Evolutionary conservation across 2,113 vertebrate species (phyloP), one percentile per base, ranked within the genome.

Genomic region (Calcarius ornatus): DNA sequence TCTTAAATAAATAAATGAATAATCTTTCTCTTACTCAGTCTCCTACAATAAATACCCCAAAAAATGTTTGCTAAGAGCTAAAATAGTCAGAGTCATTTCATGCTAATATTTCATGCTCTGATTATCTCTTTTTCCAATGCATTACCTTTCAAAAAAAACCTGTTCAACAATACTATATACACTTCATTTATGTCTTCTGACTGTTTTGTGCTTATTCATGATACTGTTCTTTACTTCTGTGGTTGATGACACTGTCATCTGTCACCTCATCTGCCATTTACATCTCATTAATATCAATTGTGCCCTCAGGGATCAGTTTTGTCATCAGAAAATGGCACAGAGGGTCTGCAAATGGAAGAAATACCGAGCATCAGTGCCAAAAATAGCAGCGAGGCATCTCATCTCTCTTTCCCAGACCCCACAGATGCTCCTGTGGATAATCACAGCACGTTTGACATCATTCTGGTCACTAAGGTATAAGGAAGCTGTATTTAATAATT

Each of bases 201-300:
- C 40, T 43, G 20, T 88, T 93, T 66, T 93, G 59, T 90, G 60
- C 88, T 93, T 94, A 91, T 96, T 96, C 90, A 75, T 83, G 88
- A 83, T 61, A 78, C 79, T 38, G 50, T 47, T 90, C 60, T 80
- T 78, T 71, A 94, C 86, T 90, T 90, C 76, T 88, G 71, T 86
- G 61, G 92, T 93, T 92, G 92, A 96, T 88, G 93, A 94, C 85
- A 92, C 37, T 81, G 47, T 96, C 92, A 88, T 96, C 90, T 95
- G 90, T 90, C 96, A 94, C 84, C 70, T 96, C 94, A 90, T 90
- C 81, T 95, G 79, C 94, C 96, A 96, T 96, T 96, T 95, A 88
- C 94, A 96, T 92, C 94, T 96, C 90, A 92, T 96, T 95, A 97
- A 96, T 90, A 93, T 42, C 85, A 92, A 75, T 45, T 81, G 76